Conservation (phyloP, 2,888 invertebrate genomes). For the Caenorhabditis japonica region DNA sequence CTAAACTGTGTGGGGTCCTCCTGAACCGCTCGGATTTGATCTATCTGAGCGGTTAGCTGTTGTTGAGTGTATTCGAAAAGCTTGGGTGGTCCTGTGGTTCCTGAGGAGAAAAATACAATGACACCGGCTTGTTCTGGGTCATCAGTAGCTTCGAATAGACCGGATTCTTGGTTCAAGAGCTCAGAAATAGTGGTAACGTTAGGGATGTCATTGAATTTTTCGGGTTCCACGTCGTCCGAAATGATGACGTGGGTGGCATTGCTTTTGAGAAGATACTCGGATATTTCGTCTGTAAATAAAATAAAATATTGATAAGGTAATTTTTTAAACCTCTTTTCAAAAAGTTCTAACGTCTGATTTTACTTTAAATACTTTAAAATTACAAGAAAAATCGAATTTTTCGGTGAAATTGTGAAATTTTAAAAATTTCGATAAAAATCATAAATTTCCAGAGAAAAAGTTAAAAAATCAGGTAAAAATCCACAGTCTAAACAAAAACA, state of each 20-base stretch:
- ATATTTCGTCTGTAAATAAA: conserved; percentile 62
- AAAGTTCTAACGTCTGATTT: no score
- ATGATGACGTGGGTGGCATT: conserved; percentile 31
- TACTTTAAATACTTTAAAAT: no score
- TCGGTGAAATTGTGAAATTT: no score
- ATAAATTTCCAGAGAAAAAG: no score
- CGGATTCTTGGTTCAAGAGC: not conserved
- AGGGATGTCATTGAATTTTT: conserved; percentile 32
- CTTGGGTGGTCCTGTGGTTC: conserved; percentile 71
- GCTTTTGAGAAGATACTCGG: conserved; percentile 43
- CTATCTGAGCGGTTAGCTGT: conserved; percentile 55
- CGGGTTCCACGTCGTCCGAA: conserved; percentile 32
- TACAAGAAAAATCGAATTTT: no score
- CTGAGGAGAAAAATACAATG: conserved; percentile 70
- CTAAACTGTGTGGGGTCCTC: conserved; percentile 10
- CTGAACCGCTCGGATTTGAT: conserved; percentile 42
- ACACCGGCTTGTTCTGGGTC: conserved; percentile 28
- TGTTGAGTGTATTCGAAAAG: conserved; percentile 58
- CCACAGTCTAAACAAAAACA: no score
- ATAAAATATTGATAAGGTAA: not conserved
- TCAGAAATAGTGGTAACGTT: conserved; percentile 10
- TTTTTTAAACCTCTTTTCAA: no score
- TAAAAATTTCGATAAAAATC: no score
- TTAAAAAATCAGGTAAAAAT: no score
- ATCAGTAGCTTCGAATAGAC: not conserved